These are phyloP conservation scores for Rissa tridactyla DNA, from an alignment of 2,113 vertebrate genomes.

Conservation along the genomic window DNA sequence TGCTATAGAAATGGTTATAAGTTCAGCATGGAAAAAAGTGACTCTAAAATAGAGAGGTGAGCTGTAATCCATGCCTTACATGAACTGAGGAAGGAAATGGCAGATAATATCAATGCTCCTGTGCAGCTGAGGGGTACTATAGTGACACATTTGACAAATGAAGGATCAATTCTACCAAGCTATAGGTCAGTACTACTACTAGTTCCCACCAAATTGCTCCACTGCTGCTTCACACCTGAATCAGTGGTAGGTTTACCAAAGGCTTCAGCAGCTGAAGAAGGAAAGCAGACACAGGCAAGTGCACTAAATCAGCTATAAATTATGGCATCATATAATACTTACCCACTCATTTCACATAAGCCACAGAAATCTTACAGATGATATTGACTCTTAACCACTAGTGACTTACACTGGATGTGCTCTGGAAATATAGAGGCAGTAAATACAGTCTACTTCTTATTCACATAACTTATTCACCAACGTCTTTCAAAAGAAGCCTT, in stretches of 20 bases:
- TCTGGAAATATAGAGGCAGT: background rate
- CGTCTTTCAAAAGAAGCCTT: background rate
- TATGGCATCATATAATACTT: background rate
- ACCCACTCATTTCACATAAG: background rate
- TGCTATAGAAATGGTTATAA: background rate
- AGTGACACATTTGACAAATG: background rate
- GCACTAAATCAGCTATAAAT: background rate
- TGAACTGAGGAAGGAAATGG: background rate
- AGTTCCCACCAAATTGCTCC: background rate
- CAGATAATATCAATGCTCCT: background rate
- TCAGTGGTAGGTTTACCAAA: background rate
- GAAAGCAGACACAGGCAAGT: background rate
- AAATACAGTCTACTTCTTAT: background rate
- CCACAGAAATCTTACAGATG: background rate
- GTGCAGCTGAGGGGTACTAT: background rate
- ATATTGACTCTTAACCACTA: background rate
- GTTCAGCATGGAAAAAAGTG: background rate
- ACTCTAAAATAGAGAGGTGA: background rate
- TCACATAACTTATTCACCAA: background rate
- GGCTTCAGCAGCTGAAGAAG: background rate
- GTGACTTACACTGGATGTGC: background rate
- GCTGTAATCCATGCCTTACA: background rate
- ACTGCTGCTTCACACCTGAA: background rate
- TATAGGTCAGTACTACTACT: background rate
- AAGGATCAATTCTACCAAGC: background rate